Base-by-base conservation (phyloP, 1,140 invertebrate genomes). In the Andricus grossulariae region DNA sequence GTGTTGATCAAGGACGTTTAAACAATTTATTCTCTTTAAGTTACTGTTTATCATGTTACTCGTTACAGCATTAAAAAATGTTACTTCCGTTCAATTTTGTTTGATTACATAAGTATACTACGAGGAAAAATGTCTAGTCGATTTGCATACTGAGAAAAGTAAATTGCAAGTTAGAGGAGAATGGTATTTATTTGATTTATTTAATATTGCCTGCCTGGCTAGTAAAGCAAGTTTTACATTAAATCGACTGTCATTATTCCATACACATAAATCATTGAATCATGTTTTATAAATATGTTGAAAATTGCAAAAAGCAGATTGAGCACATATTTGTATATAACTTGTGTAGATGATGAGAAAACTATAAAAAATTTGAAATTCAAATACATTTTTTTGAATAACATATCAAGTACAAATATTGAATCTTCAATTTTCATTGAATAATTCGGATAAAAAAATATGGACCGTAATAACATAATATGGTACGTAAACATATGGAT, bases 401-500 rank as follows among this genome's bases (percentile, higher is more conserved):
- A 66, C 60, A 66, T 66, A 66, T 66, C 60, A 66, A 25, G 8
- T n/a, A 16, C 52, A 54, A 54, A n/a, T n/a, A 54, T 54, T 54
- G 2, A 8, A 11, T 55, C 5, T 32, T 5, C 5, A 32, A 5
- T 32, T 32, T 32, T 5, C 25, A 32, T 32, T 32, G 0, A 32
- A 32, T 32, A 3, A 32, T 32, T 32, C 25, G 25, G 3, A 5
- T 32, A 5, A 32, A 2, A 32, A 32, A 32, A 32, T 32, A 32
- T 32, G 4, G 25, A 32, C 25, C 5, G 2, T 32, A 32, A 32
- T 32, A 5, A 32, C 25, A 5, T 32, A 32, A 32, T 32, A 32
- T 32, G 2, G 2, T 3, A 32, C 25, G 4, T 32, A 45, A 45
- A 11, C 10, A 45, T 45, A 45, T 45, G 0, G 7, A 45, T 7